Percentiles rank a stretch among this genome's conserved stretches.
phyloP scores from a whole-genome alignment of 2,797 vertebrate species.

The Cyprinella venusta region DNA sequence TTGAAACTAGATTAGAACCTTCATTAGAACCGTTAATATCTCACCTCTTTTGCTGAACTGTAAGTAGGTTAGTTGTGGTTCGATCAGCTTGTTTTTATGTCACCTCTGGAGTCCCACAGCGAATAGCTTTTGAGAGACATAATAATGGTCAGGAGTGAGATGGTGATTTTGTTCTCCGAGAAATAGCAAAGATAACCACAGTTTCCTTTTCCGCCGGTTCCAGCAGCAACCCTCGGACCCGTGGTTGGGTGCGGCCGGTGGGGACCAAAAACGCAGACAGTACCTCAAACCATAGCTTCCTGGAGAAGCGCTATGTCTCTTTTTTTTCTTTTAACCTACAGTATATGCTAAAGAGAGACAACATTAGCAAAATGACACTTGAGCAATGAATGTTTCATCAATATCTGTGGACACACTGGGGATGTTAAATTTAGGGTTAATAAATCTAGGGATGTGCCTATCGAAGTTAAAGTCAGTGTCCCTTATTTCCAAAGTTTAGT shows the following conservation, averaged over 20 bases:
- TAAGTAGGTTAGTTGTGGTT: constrained; percentile 22
- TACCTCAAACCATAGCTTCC: constrained; percentile 18
- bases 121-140: constrained; percentile 37
- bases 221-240: constrained; percentile 38
- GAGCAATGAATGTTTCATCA: background rate
- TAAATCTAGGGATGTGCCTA: too few species aligned
- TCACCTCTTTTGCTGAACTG: constrained; percentile 3
- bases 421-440: too few species aligned
- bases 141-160: constrained; percentile 44
- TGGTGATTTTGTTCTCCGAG: constrained; percentile 28
- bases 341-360: constrained; percentile 11
- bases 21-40: too few species aligned
- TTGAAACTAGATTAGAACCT: too few species aligned
- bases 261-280: background rate
- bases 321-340: too few species aligned
- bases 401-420: too few species aligned
- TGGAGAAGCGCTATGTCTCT: background rate
- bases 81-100: constrained; percentile 37
- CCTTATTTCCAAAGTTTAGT: too few species aligned
- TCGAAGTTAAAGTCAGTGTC: background rate
- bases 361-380: background rate
- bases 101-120: constrained; percentile 23
- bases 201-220: constrained; percentile 45
- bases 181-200: constrained; percentile 45
- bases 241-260: too few species aligned